Percentiles rank a stretch among this genome's conserved stretches.
Conservation (phyloP, 2,888 invertebrate genomes). For the Cryptocephalus primarius region DNA sequence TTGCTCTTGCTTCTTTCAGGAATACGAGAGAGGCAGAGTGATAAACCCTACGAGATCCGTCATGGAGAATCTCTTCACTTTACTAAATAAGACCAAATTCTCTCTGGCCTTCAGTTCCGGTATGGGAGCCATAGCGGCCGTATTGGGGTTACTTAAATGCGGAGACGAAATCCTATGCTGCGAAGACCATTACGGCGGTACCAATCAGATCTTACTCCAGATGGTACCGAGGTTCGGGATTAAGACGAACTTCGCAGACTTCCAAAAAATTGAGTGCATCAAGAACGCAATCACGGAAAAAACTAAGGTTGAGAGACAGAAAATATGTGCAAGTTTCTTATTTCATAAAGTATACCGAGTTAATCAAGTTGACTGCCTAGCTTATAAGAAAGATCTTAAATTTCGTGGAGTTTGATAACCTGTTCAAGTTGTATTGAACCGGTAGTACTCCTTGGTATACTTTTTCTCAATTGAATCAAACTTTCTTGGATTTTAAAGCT, state of each 20-base stretch:
- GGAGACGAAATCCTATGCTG: constrained; percentile 86
- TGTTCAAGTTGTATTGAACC: no score
- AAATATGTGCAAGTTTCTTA: no score
- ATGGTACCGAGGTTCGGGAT: constrained; percentile 52
- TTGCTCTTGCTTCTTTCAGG: constrained; percentile 31
- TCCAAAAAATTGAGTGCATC: background rate
- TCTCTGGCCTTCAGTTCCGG: constrained; percentile 80
- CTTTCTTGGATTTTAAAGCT: no score
- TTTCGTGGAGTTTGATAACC: no score
- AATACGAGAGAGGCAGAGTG: constrained; percentile 82
- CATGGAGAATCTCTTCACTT: constrained; percentile 78
- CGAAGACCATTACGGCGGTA: constrained; percentile 92
- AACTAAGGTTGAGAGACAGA: background rate
- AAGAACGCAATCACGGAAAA: background rate
- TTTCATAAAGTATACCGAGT: no score
- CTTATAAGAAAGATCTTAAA: no score
- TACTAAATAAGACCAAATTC: constrained; percentile 78
- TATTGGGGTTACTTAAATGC: constrained; percentile 59
- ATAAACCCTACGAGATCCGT: constrained; percentile 88
- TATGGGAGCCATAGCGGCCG: constrained; percentile 68
- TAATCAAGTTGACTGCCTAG: no score
- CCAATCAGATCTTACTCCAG: constrained; percentile 55
- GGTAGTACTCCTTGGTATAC: no score
- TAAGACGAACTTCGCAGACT: constrained; percentile 38
- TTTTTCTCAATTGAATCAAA: no score